Conservation (phyloP, 2,888 invertebrate genomes). For the Cenopis cana region DNA sequence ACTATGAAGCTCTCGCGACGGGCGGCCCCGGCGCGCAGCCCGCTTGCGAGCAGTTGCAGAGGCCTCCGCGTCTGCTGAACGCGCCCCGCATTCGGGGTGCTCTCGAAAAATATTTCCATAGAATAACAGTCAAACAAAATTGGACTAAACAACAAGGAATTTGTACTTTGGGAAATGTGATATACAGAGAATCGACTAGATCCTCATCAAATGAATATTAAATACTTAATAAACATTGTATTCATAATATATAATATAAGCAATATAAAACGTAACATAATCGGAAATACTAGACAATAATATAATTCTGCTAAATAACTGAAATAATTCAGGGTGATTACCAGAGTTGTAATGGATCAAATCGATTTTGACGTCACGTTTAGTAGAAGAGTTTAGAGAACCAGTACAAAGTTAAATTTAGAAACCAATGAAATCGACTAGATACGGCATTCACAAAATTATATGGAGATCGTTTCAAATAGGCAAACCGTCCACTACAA, state of each 20-base stretch:
- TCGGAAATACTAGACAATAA: conserved; percentile 83
- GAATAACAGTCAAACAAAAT: conserved; percentile 85
- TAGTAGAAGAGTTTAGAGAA: conserved; percentile 53
- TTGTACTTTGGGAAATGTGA: conserved; percentile 86
- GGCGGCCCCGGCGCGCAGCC: neutral
- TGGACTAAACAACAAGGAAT: conserved; percentile 86
- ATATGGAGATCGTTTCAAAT: conserved; percentile 51
- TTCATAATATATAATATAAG: conserved; percentile 84
- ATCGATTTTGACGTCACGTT: conserved; percentile 51
- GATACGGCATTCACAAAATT: conserved; percentile 60
- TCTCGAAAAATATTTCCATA: conserved; percentile 82
- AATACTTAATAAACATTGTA: conserved; percentile 84
- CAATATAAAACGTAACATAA: conserved; percentile 85
- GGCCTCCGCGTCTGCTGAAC: conserved; percentile 41
- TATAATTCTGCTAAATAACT: conserved; percentile 84
- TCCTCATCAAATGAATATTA: conserved; percentile 85
- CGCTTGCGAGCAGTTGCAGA: neutral
- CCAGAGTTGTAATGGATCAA: conserved; percentile 65
- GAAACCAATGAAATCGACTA: conserved; percentile 71
- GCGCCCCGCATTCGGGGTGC: conserved; percentile 56
- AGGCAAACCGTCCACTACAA: conserved; percentile 63
- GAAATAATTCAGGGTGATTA: conserved; percentile 77
- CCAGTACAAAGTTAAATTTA: too few species aligned
- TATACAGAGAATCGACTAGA: conserved; percentile 85
- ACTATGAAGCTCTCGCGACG: conserved; percentile 28